Percentiles rank a stretch among this genome's conserved stretches.
phyloP scores from a whole-genome alignment of 2,888 invertebrate genomes.

The Lysandra coridon region DNA sequence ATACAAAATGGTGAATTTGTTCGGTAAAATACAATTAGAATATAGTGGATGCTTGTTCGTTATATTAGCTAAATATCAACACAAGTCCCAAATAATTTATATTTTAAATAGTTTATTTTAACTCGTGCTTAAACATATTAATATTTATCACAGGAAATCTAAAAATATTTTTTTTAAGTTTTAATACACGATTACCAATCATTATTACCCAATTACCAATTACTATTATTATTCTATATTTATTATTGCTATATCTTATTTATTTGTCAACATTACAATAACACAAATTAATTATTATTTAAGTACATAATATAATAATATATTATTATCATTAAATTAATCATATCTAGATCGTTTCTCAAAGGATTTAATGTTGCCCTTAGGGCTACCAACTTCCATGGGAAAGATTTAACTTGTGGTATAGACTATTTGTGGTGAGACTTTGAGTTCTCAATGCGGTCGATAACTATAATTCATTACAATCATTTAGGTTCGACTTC shows the following conservation, averaged over 20 bases:
- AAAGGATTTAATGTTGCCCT: background rate
- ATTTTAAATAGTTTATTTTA: background rate
- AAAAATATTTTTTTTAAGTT: background rate
- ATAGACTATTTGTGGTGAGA: background rate
- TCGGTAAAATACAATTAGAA: background rate
- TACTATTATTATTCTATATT: background rate
- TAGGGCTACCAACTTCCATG: background rate
- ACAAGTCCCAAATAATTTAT: background rate
- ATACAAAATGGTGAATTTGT: background rate
- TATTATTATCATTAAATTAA: no score
- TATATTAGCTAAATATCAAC: background rate
- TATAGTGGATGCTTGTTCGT: slow-evolving; percentile 1
- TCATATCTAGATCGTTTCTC: background rate
- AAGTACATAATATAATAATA: no score
- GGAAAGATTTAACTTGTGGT: slow-evolving; percentile 9
- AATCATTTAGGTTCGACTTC: background rate
- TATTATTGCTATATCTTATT: background rate
- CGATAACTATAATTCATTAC: background rate
- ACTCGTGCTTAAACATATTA: no score
- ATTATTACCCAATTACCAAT: no score
- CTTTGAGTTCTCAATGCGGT: background rate
- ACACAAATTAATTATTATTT: no score
- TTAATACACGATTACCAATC: no score
- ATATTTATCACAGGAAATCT: background rate
- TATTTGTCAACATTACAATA: background rate